Conservation (phyloP, 2,888 invertebrate species). For the Sceliomorpha sp. region DNA sequence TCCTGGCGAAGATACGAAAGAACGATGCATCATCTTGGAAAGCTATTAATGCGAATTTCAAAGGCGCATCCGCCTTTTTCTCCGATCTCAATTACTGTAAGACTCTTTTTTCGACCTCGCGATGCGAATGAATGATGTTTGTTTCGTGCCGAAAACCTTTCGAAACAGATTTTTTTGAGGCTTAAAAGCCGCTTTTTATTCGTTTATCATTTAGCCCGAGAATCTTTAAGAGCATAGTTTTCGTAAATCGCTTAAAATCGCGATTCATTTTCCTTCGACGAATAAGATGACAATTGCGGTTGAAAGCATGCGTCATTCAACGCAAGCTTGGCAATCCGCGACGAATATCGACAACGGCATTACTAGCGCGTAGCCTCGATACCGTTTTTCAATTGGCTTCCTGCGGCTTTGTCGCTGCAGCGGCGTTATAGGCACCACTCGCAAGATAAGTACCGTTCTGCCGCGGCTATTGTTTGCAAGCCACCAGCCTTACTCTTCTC, state of each 20-base stretch:
- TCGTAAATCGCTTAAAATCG: constrained; percentile 35
- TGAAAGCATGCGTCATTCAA: constrained; percentile 48
- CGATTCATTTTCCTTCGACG: constrained; percentile 50
- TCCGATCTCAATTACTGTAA: constrained; percentile 19
- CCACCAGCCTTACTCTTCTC: constrained; percentile 53
- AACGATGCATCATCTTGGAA: constrained; percentile 52
- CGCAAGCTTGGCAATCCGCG: constrained; percentile 55
- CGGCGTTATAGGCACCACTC: constrained; percentile 56
- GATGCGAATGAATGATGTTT: no score
- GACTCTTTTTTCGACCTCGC: neutral
- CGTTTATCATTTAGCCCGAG: no score
- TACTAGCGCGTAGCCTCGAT: constrained; percentile 59
- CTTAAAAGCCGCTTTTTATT: no score
- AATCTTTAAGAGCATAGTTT: no score
- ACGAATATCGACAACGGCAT: constrained; percentile 60
- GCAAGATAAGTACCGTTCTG: constrained; percentile 53
- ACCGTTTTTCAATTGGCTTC: constrained; percentile 71
- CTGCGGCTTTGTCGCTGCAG: constrained; percentile 65
- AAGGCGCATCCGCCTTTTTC: constrained; percentile 10
- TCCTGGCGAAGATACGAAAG: constrained; percentile 33
- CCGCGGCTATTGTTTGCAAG: constrained; percentile 60
- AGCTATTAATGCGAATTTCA: constrained; percentile 33
- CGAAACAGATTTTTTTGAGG: no score
- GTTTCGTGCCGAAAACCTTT: no score
- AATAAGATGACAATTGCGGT: constrained; percentile 47